These are phyloP conservation scores for Acropora yongei DNA, from an alignment of 64 coral and sea anemone species.

Conservation along the genomic window DNA sequence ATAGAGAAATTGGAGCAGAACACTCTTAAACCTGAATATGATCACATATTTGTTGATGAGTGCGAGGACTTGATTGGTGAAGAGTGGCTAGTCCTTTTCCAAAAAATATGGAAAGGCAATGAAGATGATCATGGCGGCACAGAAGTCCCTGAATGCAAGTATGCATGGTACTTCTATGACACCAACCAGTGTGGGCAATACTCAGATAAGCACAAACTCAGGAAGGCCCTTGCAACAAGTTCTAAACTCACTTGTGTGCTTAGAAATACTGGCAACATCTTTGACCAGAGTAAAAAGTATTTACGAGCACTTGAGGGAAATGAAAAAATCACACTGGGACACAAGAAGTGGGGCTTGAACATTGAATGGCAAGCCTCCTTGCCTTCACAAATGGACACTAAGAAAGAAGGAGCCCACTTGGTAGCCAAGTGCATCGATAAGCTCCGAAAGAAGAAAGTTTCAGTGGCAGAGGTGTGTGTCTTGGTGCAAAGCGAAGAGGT, in stretches of 20 bases:
- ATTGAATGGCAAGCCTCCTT: conserved; percentile 5
- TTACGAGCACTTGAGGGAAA: not conserved
- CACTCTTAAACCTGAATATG: not conserved
- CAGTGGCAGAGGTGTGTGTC: conserved; percentile 12
- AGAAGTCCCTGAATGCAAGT: not conserved
- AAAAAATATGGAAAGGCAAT: conserved; percentile 5
- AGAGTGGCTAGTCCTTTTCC: conserved; percentile 46
- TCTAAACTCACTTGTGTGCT: conserved; percentile 22
- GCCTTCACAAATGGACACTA: not conserved
- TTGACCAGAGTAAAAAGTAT: conserved; percentile 44
- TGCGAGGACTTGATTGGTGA: conserved; percentile 55
- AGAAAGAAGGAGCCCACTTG: not conserved
- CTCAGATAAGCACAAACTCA: not conserved
- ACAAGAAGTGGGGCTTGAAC: conserved; percentile 36
- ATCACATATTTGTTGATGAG: conserved; percentile 84
- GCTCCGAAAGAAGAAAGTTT: not conserved
- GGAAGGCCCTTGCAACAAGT: not conserved
- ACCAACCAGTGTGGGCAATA: conserved; percentile 61
- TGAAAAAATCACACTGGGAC: conserved; percentile 43
- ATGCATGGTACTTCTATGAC: conserved; percentile 76
- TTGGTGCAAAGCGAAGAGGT: not conserved
- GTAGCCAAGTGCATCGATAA: not conserved
- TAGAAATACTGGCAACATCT: conserved; percentile 66
- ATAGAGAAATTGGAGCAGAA: not conserved
- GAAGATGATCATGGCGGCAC: not conserved